Evolutionary conservation across 2,888 invertebrate genomes (phyloP), one percentile per base, ranked within the genome.

Genomic region (Hypsopygia costalis): DNA sequence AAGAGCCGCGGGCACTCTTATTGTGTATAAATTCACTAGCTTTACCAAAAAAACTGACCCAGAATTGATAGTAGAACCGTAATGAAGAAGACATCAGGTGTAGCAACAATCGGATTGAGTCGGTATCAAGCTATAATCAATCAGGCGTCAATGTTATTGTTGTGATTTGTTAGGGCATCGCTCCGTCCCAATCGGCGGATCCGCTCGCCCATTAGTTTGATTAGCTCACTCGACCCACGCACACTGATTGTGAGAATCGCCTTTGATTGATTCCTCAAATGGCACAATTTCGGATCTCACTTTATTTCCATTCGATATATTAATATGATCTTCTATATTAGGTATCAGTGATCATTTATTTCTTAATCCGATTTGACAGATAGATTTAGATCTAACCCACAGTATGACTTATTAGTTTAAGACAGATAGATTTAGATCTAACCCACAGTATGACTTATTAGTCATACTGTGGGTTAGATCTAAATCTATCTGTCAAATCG

Each of bases 231-330:
- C 75, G 67, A 65, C 68, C 72, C 78, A 80, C 79, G 79, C 69
- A 70, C 69, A 71, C 64, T 71, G 80, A 81, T 81, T 81, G 81
- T 78, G 72, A 69, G 71, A 78, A 69, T 75, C 64, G 68, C 66
- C 77, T 79, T 75, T 81, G 85, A 86, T 86, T 82, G 81, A 86
- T 86, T 77, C 69, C 72, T 77, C 70, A 76, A 80, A 77, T 71
- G 71, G 70, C 65, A 69, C 62, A 62, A 61, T 65, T 69, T 65
- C 62, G 51, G 49, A 16, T 33, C 32, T 10, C 39, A 39, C 39
- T 33, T 33, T 34, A 25, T 25, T 25, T 25, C 25, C 25, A 25
- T 4, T 21, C 21, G 21, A 25, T 3, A 25, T n/a, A 25, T 25
- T 25, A 7, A 25, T 25, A 25, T 25, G n/a, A 3, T 16, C 2